Evolutionary conservation across 2,797 vertebrate species (phyloP).

Genomic region (Lycodopsis pacificus): DNA sequence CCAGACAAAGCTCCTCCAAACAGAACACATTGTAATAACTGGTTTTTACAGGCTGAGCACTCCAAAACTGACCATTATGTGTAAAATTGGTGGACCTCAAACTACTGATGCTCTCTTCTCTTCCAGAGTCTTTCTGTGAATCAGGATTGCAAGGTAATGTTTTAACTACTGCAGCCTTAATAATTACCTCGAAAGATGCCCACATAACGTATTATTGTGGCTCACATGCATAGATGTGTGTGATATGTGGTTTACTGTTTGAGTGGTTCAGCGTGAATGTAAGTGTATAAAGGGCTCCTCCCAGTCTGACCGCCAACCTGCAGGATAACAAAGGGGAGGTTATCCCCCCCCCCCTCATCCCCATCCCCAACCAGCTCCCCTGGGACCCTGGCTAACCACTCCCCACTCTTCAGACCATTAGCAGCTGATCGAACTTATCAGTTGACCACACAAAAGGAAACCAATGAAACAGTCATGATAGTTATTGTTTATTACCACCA

Average conservation of each 20-base stretch:
- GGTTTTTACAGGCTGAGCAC: not conserved
- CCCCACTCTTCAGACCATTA: conserved; percentile 32
- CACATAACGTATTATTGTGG: not conserved
- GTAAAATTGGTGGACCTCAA: not conserved
- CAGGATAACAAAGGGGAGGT: conserved; percentile 32
- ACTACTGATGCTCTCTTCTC: not conserved
- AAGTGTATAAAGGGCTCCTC: conserved; percentile 5
- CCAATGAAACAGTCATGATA: conserved; percentile 17
- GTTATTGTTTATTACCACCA: conserved; percentile 2
- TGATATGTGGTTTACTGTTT: not conserved
- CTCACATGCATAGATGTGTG: not conserved
- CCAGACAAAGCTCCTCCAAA: not conserved
- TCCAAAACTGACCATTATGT: not conserved
- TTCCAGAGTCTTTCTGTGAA: not conserved
- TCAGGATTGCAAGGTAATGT: not conserved
- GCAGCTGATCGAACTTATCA: conserved; percentile 41
- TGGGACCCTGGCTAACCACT: conserved; percentile 53
- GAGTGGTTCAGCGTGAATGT: not conserved
- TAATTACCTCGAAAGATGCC: not conserved
- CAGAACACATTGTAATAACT: not conserved
- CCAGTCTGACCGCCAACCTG: conserved; percentile 27
- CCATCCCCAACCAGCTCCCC: not conserved
- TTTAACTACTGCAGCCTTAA: not conserved
- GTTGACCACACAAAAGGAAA: conserved; percentile 32
- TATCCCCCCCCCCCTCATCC: not conserved